Evolutionary conservation across 2,113 vertebrate species (phyloP), one percentile per base, ranked within the genome.

Genomic region (Xyliphius kryptos): DNA sequence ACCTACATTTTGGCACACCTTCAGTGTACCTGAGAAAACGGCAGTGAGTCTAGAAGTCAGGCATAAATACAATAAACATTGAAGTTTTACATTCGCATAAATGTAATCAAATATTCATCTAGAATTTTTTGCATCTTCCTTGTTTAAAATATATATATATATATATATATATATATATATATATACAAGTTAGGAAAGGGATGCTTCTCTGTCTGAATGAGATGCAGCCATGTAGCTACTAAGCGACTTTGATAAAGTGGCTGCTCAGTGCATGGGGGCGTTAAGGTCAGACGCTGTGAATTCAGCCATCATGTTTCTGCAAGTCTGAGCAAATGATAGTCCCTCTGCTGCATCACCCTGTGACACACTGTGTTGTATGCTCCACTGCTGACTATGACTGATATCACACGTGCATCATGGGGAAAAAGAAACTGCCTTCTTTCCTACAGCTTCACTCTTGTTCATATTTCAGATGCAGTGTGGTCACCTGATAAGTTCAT

Each of bases 361-460:
- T 16, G 55, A 37, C 21, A 50, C 50, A 57, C 26, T 20, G 46
- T 54, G 49, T 54, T 40, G 49, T 53, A 52, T 9, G 32, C 54
- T 43, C 6, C 43, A 61, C 56, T 14, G 50, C 20, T 54, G 60
- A 63, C 60, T 59, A 64, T 68, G 49, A 65, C 66, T 64, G 58
- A 72, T 68, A 68, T 57, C 61, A 51, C 61, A 64, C 53, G 48
- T 64, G 59, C 70, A 63, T 11, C 4, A 15, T 57, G 50, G 52
- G 19, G 36, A 44, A 40, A 60, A 41, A 70, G 52, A 32, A 17
- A 15, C 17, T 22, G 19, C 43, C 47, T 63, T 50, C 53, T 41
- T 54, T 13, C 36, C 14, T 32, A 47, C 20, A 40, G 21, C 60
- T 17, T 41, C 16, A 51, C 37, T 32, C 3, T 16, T 36, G 16